These are phyloP conservation scores for Parazoanthus swiftii DNA, from an alignment of 92 coral and sea anemone genomes.

Conservation along the genomic window DNA sequence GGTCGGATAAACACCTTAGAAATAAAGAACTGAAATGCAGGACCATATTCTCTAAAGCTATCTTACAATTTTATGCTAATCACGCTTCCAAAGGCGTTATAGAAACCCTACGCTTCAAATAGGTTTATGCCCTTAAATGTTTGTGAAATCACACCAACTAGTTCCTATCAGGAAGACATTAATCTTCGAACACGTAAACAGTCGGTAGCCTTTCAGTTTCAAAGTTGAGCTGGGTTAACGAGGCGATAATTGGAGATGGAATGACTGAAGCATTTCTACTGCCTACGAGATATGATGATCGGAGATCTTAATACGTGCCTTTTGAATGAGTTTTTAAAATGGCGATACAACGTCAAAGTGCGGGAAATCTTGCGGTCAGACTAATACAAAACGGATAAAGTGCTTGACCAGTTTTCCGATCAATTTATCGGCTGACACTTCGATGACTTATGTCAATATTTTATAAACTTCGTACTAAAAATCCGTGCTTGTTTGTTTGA, in stretches of 20 bases:
- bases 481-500: neutral
- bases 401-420: neutral
- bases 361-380: neutral
- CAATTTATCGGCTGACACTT: neutral
- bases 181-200: conserved; percentile 13
- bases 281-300: neutral
- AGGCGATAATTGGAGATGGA: conserved; percentile 16
- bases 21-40: neutral
- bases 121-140: neutral
- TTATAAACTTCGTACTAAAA: neutral
- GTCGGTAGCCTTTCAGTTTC: conserved; percentile 20
- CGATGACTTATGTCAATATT: neutral
- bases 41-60: neutral
- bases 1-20: neutral
- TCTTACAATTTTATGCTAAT: neutral
- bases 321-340: neutral
- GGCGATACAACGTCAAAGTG: neutral
- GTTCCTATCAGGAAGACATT: conserved; percentile 38
- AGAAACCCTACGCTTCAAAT: too few species aligned
- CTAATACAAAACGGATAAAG: neutral
- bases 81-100: too few species aligned
- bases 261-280: neutral
- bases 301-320: neutral
- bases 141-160: neutral
- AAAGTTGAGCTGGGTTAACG: conserved; percentile 18